Conservation (phyloP, 1,140 invertebrate genomes). For the Parapsyche elsis region DNA sequence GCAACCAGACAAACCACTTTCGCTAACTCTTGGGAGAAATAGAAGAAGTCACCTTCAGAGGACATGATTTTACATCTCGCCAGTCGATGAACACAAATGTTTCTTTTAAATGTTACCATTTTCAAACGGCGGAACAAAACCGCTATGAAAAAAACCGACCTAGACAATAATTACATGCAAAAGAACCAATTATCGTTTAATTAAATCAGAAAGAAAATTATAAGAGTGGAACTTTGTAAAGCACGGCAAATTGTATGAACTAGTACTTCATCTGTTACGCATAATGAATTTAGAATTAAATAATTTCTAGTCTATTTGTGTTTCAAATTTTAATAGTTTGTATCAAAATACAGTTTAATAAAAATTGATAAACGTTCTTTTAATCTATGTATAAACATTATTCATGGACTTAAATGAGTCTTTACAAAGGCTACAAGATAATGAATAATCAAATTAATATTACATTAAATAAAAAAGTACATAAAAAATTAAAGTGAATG, state of each 20-base stretch:
- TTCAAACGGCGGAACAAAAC: too few relatives aligned
- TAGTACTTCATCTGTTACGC: constrained; percentile 1
- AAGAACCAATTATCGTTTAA: background rate
- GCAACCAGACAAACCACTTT: constrained; percentile 43
- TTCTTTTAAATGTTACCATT: too few relatives aligned
- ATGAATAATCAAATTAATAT: too few relatives aligned
- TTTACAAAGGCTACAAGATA: too few relatives aligned
- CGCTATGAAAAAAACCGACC: too few relatives aligned
- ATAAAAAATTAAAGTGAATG: too few relatives aligned
- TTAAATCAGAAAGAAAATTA: constrained; percentile 1
- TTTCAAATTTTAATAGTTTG: background rate
- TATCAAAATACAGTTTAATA: too few relatives aligned
- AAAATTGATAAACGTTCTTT: too few relatives aligned
- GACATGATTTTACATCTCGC: constrained; percentile 1
- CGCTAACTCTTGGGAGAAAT: constrained; percentile 37
- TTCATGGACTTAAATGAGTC: too few relatives aligned
- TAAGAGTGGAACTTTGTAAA: background rate
- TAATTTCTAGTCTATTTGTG: background rate
- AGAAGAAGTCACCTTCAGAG: constrained; percentile 28
- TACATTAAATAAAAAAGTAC: too few relatives aligned
- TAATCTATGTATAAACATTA: too few relatives aligned
- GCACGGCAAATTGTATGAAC: background rate
- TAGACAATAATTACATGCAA: too few relatives aligned
- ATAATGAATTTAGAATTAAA: background rate
- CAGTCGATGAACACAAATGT: background rate